Base-by-base conservation (phyloP, 2,797 vertebrate species). In the Arvicola amphibius region DNA sequence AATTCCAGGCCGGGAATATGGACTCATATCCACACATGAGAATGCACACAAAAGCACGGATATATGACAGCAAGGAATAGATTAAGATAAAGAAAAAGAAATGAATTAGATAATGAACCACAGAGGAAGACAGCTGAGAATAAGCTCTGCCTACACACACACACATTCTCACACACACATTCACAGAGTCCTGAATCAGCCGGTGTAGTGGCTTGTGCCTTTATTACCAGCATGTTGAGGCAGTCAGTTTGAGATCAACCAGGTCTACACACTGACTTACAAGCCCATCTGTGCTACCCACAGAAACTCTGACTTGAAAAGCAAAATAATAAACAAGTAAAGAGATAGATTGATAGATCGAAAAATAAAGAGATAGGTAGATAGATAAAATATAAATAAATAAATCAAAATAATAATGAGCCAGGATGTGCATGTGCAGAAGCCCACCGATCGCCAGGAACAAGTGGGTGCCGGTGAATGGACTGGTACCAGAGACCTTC, bases 391-490 rank as follows among this genome's bases (percentile, higher is more conserved):
- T 48, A 48, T 48, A 11, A 48, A 11, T 48, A 48, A 48, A 48
- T 48, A 10, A 48, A 48, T 48, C 8, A 48, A 48, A 48, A 48
- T 48, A 48, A 43, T 6, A 16, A 40, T 19, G 37, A 43, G 14
- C 8, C 37, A 19, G 8, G 8, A 5, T 32, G 32, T 65, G 27
- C 40, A 8, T 4, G 9, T 61, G 8, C 37, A 43, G 37, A 40
- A 17, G 37, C n/a, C 7, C 25, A 63, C 14, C 43, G 14, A 83
- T 7, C 16, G 32, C 40, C 9, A 32, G 56, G 56, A 1, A 9
- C 37, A 46, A 13, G 5, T 46, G 2, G 7, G 0, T 10, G 4
- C 19, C 34, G 67, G 27, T 46, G 5, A 17, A 4, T 34, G 5
- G 40, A 46, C 40, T 46, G 40, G 27, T 4, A 19, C 29, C 40